These are phyloP conservation scores for Carcina quercana DNA, from an alignment of 2,888 invertebrate species.

Conservation along the genomic window DNA sequence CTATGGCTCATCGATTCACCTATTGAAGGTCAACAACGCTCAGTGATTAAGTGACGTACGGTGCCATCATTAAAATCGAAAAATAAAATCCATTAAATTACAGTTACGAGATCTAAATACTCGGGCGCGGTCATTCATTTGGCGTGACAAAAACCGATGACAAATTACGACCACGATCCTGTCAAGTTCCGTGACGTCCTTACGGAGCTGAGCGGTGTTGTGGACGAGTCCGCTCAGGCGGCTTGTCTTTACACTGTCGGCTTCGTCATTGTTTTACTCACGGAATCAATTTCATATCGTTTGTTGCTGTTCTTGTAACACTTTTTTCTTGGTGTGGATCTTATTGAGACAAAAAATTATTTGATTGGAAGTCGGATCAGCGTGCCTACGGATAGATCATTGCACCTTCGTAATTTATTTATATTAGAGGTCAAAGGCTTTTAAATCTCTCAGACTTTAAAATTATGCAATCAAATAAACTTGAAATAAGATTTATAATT, in stretches of 20 bases:
- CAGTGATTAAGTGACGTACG: constrained; percentile 14
- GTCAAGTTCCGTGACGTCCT: constrained; percentile 45
- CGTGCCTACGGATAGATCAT: too few species aligned
- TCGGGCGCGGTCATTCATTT: constrained; percentile 35
- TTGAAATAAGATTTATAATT: too few species aligned
- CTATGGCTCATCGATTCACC: constrained; percentile 1
- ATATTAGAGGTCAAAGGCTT: too few species aligned
- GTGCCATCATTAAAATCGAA: constrained; percentile 3
- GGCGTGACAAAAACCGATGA: constrained; percentile 54
- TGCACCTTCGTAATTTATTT: too few species aligned
- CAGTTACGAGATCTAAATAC: constrained; percentile 42
- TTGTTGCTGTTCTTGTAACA: constrained; percentile 3
- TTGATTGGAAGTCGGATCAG: too few species aligned
- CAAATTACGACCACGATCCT: constrained; percentile 47
- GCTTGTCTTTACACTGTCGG: constrained; percentile 31
- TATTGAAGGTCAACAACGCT: constrained; percentile 16
- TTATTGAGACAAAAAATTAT: constrained; percentile 1
- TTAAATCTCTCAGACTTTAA: too few species aligned
- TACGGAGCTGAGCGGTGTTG: constrained; percentile 20
- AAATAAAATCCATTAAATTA: constrained; percentile 35
- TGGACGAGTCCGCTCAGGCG: constrained; percentile 29
- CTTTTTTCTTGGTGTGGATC: not conserved
- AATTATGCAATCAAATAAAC: too few species aligned
- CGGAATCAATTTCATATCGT: constrained; percentile 23
- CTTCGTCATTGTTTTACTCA: constrained; percentile 32